phyloP scores from a whole-genome alignment of 1,140 invertebrate species.

The Schlechtendalia chinensis region DNA sequence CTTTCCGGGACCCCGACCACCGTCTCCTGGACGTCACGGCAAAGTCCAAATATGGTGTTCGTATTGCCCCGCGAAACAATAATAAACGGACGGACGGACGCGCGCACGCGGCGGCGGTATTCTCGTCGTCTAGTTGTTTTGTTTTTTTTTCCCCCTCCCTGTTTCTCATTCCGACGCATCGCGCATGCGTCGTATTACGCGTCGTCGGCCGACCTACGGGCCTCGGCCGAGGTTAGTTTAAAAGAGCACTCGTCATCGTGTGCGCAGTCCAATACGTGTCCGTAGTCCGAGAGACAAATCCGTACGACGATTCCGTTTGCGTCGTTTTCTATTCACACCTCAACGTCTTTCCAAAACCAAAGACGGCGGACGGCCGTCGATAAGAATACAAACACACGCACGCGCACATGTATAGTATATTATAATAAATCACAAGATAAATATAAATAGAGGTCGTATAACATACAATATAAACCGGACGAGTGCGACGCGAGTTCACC shows the following conservation, averaged over 20 bases:
- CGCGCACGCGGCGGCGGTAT: neutral
- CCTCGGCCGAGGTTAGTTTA: constrained; percentile 47
- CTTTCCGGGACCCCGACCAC: neutral
- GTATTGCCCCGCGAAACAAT: constrained; percentile 28
- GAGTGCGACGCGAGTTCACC: constrained; percentile 43
- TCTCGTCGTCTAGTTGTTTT: constrained; percentile 18
- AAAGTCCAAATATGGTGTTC: constrained; percentile 33
- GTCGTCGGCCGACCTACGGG: constrained; percentile 43
- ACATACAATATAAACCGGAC: neutral
- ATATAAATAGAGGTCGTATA: constrained; percentile 2
- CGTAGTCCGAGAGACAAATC: constrained; percentile 29
- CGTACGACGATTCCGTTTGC: neutral
- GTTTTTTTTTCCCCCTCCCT: neutral
- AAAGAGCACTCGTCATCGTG: constrained; percentile 49
- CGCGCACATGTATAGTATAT: neutral
- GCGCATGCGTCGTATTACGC: constrained; percentile 17
- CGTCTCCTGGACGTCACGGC: neutral
- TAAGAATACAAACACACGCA: neutral
- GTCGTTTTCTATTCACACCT: neutral
- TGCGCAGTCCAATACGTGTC: constrained; percentile 47
- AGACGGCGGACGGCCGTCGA: neutral
- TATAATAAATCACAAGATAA: neutral
- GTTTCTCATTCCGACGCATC: neutral
- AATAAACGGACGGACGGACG: constrained; percentile 13
- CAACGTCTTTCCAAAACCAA: neutral